These are phyloP conservation scores for Phalacrocorax pelagicus DNA, from an alignment of 2,113 vertebrate genomes.

Conservation along the genomic window DNA sequence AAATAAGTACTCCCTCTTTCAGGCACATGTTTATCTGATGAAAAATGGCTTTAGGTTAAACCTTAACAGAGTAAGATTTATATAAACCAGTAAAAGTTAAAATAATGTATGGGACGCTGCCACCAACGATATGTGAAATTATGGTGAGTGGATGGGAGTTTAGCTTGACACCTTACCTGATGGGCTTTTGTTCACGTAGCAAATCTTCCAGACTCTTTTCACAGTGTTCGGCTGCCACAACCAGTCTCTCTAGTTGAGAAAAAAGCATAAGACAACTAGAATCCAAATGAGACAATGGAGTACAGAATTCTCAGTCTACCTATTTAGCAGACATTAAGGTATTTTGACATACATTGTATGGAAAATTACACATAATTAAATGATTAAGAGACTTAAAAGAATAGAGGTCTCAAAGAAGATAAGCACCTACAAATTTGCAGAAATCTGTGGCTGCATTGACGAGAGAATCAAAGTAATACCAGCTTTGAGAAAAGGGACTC, in stretches of 20 bases:
- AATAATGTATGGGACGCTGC: neutral
- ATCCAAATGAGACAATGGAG: neutral
- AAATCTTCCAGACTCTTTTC: slow-evolving; percentile 86
- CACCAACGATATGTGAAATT: neutral
- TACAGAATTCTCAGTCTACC: neutral
- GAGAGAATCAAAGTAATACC: neutral
- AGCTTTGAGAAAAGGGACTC: neutral
- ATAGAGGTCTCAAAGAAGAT: neutral
- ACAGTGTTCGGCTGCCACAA: slow-evolving; percentile 95
- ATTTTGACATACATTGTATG: neutral
- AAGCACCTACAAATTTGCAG: neutral
- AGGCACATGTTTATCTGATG: neutral
- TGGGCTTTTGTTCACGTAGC: slow-evolving; percentile 81
- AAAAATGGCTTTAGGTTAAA: neutral
- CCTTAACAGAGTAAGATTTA: neutral
- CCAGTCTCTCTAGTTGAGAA: slow-evolving; percentile 84
- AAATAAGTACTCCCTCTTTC: neutral
- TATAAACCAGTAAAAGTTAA: neutral
- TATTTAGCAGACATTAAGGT: neutral
- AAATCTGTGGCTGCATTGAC: neutral
- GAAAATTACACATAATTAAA: neutral
- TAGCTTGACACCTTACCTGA: slow-evolving; percentile 77
- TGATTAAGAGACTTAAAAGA: neutral
- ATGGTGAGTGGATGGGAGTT: neutral
- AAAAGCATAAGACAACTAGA: neutral